A percentile compares a stretch with the other conserved stretches of the same genome.
phyloP scores from a whole-genome alignment of 2,113 vertebrate species.

The Uropsilus gracilis region DNA sequence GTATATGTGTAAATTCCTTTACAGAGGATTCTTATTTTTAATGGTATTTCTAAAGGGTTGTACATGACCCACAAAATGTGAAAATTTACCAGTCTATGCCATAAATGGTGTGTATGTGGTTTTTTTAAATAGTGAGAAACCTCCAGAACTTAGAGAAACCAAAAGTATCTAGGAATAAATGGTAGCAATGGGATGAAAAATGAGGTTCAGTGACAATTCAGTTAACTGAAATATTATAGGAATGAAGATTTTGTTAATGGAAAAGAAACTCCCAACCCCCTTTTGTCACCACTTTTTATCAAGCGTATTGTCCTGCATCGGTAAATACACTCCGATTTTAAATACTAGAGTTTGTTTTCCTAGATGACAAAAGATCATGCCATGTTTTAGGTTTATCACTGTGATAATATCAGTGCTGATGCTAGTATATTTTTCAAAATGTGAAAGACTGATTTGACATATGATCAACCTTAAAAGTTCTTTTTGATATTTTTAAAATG shows the following conservation, averaged over 20 bases:
- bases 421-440: not conserved
- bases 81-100: not conserved
- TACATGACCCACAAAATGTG: not conserved
- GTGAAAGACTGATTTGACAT: not conserved
- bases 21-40: constrained; percentile 2
- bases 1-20: constrained; percentile 19
- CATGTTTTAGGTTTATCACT: not conserved
- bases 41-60: not conserved
- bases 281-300: not conserved
- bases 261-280: not conserved
- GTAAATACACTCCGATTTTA: not conserved
- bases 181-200: not conserved
- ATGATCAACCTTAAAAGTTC: not conserved
- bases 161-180: not conserved
- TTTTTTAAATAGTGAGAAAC: not conserved
- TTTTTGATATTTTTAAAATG: not conserved
- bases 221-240: constrained; percentile 19
- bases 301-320: not conserved
- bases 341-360: not conserved
- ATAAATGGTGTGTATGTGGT: not conserved
- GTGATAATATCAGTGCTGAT: not conserved
- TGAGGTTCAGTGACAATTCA: not conserved
- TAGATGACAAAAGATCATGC: not conserved
- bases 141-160: not conserved
- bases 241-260: constrained; percentile 6